Evolutionary conservation across 2,888 invertebrate genomes (phyloP).

Genomic region (Dermolepida albohirtum): DNA sequence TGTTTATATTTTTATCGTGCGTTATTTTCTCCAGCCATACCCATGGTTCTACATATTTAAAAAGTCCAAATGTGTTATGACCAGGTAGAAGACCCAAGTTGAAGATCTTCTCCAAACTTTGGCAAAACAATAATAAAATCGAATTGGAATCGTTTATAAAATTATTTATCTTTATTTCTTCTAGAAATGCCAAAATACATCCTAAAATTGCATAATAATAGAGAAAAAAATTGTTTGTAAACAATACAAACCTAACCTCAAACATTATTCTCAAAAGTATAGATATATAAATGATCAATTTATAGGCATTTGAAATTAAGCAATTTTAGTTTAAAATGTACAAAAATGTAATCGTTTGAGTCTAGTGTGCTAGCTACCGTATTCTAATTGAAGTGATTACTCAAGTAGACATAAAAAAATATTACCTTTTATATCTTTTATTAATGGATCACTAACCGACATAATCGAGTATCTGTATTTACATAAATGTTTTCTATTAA

Average conservation of each 20-base stretch:
- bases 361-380: background rate
- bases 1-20: constrained; percentile 49
- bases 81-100: constrained; percentile 67
- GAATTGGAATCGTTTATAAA: constrained; percentile 65
- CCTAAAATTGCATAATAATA: constrained; percentile 55
- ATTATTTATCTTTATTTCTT: constrained; percentile 55
- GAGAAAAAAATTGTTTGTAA: constrained; percentile 31
- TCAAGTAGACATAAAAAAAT: constrained; percentile 6
- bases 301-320: no score
- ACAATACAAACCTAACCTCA: constrained; percentile 43
- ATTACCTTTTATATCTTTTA: constrained; percentile 72
- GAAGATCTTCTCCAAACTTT: constrained; percentile 69
- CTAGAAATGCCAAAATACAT: constrained; percentile 63
- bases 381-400: background rate
- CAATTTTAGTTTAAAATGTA: no score
- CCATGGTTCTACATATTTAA: constrained; percentile 66
- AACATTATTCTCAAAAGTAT: background rate
- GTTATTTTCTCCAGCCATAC: constrained; percentile 69
- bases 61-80: constrained; percentile 62
- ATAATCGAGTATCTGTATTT: constrained; percentile 57
- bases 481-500: constrained; percentile 21
- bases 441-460: constrained; percentile 71
- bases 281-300: no score
- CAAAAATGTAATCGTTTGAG: no score
- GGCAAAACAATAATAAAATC: constrained; percentile 67